Conservation (phyloP, 2,888 invertebrate species). For the Toxonevra muliebris region DNA sequence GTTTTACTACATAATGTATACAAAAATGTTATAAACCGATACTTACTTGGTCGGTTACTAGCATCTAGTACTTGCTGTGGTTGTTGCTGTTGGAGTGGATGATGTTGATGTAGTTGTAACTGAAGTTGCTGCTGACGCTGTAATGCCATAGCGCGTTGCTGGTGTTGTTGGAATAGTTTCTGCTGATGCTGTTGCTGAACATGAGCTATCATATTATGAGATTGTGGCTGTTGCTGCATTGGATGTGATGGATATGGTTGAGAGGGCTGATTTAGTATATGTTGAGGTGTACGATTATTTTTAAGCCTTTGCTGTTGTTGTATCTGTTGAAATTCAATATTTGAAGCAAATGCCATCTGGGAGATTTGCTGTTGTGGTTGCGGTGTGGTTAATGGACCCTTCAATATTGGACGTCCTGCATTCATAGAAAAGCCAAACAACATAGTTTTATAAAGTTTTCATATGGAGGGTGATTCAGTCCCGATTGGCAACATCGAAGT, state of each 20-base stretch:
- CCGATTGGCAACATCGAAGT: no score
- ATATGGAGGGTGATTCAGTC: no score
- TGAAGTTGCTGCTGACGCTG: conserved; percentile 59
- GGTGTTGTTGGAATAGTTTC: conserved; percentile 54
- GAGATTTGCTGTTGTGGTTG: conserved; percentile 32
- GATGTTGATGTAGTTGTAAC: conserved; percentile 39
- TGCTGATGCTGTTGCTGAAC: conserved; percentile 52
- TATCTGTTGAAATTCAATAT: conserved; percentile 56
- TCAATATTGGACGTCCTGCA: conserved; percentile 62
- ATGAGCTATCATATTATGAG: conserved; percentile 48
- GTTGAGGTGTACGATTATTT: conserved; percentile 42
- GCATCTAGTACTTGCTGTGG: conserved; percentile 11
- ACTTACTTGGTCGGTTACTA: no score
- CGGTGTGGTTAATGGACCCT: conserved; percentile 50
- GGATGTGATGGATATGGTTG: conserved; percentile 41
- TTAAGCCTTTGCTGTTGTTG: conserved; percentile 52
- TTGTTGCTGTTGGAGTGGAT: conserved; percentile 20
- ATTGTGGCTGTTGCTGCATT: conserved; percentile 40
- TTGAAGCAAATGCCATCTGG: conserved; percentile 48
- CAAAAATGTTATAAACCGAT: no score
- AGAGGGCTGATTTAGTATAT: conserved; percentile 37
- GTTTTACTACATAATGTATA: no score
- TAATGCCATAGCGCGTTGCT: conserved; percentile 50
- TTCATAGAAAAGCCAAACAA: background rate
- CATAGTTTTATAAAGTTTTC: no score